Evolutionary conservation across 2,888 invertebrate genomes (phyloP).

Genomic region (Pelosia muscerda): DNA sequence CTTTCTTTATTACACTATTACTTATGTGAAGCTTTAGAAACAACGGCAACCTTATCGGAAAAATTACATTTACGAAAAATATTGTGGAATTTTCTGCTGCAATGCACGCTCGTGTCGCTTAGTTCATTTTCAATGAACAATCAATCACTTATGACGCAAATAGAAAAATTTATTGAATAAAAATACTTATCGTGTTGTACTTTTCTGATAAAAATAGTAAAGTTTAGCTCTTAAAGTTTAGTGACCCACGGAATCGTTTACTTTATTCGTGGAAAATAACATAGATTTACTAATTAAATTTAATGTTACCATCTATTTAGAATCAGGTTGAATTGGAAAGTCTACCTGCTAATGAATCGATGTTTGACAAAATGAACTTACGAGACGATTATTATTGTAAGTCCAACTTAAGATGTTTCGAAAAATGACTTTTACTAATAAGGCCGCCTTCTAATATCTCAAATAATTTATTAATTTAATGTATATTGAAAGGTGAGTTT

Average conservation of each 20-base stretch:
- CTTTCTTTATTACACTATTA: constrained; percentile 32
- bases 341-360: neutral
- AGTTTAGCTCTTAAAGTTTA: constrained; percentile 16
- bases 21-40: constrained; percentile 31
- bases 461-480: no score
- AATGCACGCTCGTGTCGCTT: constrained; percentile 10
- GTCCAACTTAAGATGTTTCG: no score
- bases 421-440: no score
- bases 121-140: constrained; percentile 37
- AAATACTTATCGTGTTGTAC: constrained; percentile 22
- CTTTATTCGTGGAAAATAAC: neutral
- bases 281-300: neutral
- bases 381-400: no score
- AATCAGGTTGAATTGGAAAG: neutral
- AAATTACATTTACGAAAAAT: constrained; percentile 33
- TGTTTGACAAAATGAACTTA: neutral
- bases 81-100: constrained; percentile 17
- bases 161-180: constrained; percentile 23
- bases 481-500: no score
- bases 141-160: constrained; percentile 41
- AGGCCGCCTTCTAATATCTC: no score
- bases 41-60: constrained; percentile 26
- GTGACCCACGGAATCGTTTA: neutral
- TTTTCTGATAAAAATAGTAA: constrained; percentile 13
- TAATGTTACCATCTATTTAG: neutral